phyloP scores from a whole-genome alignment of 2,797 vertebrate genomes.

The Chelon labrosus region DNA sequence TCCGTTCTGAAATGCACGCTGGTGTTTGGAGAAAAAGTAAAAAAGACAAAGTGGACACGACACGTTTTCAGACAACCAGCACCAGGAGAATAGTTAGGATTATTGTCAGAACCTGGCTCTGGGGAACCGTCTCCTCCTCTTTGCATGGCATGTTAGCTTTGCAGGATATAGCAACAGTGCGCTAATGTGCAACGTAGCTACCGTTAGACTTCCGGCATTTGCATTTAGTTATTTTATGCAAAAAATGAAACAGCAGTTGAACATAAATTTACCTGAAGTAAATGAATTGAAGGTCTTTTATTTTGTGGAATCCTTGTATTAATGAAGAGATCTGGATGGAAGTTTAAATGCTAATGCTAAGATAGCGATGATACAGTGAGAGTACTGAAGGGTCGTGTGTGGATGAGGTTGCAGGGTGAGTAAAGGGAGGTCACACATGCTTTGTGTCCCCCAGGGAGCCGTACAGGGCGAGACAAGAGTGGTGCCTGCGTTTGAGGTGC shows the following conservation, averaged over 20 bases:
- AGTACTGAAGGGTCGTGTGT: slow-evolving; percentile 45
- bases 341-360: slow-evolving; percentile 32
- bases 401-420: slow-evolving; percentile 57
- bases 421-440: slow-evolving; percentile 78
- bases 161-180: no score
- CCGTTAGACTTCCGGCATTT: background rate
- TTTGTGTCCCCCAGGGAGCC: slow-evolving; percentile 80
- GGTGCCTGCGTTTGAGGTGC: slow-evolving; percentile 84
- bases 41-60: no score
- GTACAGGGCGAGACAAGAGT: slow-evolving; percentile 73
- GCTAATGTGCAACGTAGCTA: no score
- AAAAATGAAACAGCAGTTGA: background rate
- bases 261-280: background rate
- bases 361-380: slow-evolving; percentile 66
- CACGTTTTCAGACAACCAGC: no score
- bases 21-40: no score
- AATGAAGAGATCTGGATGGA: slow-evolving; percentile 7
- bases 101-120: no score
- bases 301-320: slow-evolving; percentile 8
- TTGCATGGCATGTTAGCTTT: no score
- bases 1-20: no score
- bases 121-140: no score
- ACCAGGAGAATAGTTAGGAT: no score
- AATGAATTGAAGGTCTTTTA: background rate
- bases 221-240: background rate